These are phyloP conservation scores for Bucorvus abyssinicus DNA, from an alignment of 2,797 vertebrate species.

Conservation along the genomic window DNA sequence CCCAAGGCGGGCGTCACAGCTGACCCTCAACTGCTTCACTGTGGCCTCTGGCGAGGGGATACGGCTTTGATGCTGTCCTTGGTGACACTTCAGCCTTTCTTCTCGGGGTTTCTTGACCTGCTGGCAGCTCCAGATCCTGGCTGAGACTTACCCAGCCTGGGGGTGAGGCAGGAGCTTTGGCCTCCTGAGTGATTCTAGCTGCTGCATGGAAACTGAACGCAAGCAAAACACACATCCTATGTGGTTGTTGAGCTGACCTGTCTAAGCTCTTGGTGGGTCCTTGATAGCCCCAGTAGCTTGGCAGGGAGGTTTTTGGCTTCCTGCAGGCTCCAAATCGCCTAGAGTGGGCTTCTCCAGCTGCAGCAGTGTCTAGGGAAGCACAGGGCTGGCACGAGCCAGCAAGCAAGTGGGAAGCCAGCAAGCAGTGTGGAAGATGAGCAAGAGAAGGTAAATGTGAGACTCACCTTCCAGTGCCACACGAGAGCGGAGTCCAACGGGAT, in stretches of 20 bases:
- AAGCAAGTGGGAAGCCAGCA: not conserved
- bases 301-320: not conserved
- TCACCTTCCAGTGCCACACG: not conserved
- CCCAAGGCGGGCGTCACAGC: fast-evolving
- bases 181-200: not conserved
- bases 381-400: not conserved
- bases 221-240: not conserved
- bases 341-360: not conserved
- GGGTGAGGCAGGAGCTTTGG: not conserved
- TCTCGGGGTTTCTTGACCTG: not conserved
- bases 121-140: not conserved
- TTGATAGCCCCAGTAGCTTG: not conserved
- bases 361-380: not conserved
- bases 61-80: not conserved
- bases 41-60: not conserved
- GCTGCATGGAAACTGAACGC: not conserved
- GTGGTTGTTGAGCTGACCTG: not conserved
- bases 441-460: not conserved
- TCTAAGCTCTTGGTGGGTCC: not conserved
- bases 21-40: not conserved
- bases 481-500: not conserved
- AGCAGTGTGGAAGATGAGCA: not conserved
- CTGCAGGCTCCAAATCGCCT: not conserved
- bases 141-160: not conserved
- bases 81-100: not conserved